phyloP scores from a whole-genome alignment of 2,888 invertebrate species.

The Sinopyrophorus schimmeli region DNA sequence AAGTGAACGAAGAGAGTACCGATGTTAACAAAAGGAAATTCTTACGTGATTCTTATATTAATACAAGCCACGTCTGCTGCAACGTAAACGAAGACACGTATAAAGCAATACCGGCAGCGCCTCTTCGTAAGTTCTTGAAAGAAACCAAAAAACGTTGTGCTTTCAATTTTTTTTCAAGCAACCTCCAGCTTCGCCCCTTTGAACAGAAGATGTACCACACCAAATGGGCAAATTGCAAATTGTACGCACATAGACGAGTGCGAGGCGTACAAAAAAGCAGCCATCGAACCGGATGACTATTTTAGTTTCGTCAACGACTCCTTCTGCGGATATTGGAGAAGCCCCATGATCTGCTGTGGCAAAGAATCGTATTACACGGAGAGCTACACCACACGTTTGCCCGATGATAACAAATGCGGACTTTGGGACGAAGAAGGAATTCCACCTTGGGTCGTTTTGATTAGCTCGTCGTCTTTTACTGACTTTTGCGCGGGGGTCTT shows the following conservation, averaged over 20 bases:
- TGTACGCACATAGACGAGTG: constrained; percentile 56
- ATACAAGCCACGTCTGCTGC: constrained; percentile 23
- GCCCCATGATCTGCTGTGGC: constrained; percentile 62
- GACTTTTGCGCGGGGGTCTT: constrained; percentile 60
- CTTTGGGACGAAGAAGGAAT: constrained; percentile 48
- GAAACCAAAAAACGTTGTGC: too few species aligned
- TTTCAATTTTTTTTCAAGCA: too few species aligned
- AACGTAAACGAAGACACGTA: constrained; percentile 13
- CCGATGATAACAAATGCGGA: constrained; percentile 9
- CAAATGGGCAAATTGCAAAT: constrained; percentile 49
- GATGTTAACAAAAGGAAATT: constrained; percentile 11
- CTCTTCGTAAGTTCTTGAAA: constrained; percentile 15
- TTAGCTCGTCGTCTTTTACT: constrained; percentile 62
- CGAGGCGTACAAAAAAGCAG: constrained; percentile 25
- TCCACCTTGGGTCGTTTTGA: constrained; percentile 55
- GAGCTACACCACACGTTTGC: constrained; percentile 9
- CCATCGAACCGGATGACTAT: constrained; percentile 5
- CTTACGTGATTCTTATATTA: constrained; percentile 14
- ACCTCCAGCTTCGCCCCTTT: background rate
- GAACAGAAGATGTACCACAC: constrained; percentile 50
- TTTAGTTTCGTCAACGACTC: constrained; percentile 56
- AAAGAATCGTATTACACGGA: constrained; percentile 10
- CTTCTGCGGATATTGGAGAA: constrained; percentile 59
- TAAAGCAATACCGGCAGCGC: constrained; percentile 13
- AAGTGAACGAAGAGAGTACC: background rate